Conservation (phyloP, 2,797 vertebrate species). For the Micromesistius poutassou region DNA sequence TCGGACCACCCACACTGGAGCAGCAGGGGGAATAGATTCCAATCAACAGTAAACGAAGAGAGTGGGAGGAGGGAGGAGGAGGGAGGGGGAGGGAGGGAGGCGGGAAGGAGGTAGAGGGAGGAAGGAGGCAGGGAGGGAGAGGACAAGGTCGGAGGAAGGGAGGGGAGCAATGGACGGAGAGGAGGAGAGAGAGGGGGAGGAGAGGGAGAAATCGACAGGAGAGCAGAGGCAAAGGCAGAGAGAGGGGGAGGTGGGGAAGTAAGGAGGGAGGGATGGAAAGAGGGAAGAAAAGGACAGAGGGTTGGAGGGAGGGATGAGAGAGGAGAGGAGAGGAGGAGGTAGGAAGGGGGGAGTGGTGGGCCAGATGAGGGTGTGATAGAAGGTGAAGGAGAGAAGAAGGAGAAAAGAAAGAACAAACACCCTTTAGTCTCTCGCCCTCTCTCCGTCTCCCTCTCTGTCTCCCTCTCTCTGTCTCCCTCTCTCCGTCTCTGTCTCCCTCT, state of each 20-base stretch:
- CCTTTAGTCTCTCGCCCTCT: slow-evolving; percentile 17
- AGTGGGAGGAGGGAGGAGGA: slow-evolving; percentile 2
- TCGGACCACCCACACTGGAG: slow-evolving; percentile 59
- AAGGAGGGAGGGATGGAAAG: slow-evolving; percentile 35
- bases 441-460: background rate
- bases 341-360: background rate
- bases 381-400: background rate
- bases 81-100: slow-evolving; percentile 7
- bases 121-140: slow-evolving; percentile 9
- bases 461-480: slow-evolving; percentile 22
- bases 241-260: background rate
- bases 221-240: background rate
- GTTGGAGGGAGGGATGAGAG: slow-evolving; percentile 2
- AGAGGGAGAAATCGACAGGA: slow-evolving; percentile 17
- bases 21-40: slow-evolving; percentile 55
- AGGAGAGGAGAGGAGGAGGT: background rate
- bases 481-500: too few relatives aligned
- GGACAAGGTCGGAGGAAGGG: slow-evolving; percentile 32
- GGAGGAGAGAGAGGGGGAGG: slow-evolving; percentile 22
- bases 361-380: background rate
- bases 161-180: background rate
- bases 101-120: slow-evolving; percentile 33
- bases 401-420: slow-evolving; percentile 21
- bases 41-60: slow-evolving; percentile 38
- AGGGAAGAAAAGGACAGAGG: slow-evolving; percentile 3